Evolutionary conservation across 2,113 vertebrate species (phyloP), one percentile per base, ranked within the genome.

Genomic region (Circaetus cinerascens): DNA sequence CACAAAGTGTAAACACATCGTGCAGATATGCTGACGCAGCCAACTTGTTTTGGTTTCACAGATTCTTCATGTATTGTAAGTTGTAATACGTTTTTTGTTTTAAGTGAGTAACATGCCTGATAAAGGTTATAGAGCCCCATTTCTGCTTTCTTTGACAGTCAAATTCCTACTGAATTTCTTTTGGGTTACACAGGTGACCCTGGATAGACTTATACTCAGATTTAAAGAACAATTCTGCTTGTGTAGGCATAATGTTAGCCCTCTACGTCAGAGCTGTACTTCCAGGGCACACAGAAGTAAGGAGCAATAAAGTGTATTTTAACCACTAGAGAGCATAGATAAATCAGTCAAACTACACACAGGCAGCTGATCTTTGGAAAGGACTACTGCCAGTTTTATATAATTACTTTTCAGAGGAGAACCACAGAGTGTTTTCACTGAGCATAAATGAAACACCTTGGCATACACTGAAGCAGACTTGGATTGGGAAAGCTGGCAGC

Each of bases 371-470:
- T 95, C 60, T 84, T 78, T 85, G 89, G 83, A 91, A 86, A 78
- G 60, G 56, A 34, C 57, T 64, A n/a, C 64, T 95, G 64, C 66
- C 0, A 1, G 73, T 95, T 96, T 85, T 64, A 22, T 57, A 45
- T 69, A 85, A 95, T 96, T 89, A 32, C 73, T 94, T 96, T 95
- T 94, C 12, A 29, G 80, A 91, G 76, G 55, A 94, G 89, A 96
- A 79, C 76, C 48, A 46, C 41, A 21, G 60, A 81, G 62, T 79
- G 53, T 85, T 95, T 97, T 87, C 84, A 68, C 27, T 78, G 62
- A 94, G 43, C 76, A 46, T 75, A 95, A 94, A 95, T 93, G 91
- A 94, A 97, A 94, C 93, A 96, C 95, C 94, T 97, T 97, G 97
- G 95, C 95, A 96, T 91, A 74, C 59, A 62, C 69, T 82, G 57